Evolutionary conservation across 2,888 invertebrate species (phyloP), one percentile per base, ranked within the genome.

Genomic region (Aquatica leii): DNA sequence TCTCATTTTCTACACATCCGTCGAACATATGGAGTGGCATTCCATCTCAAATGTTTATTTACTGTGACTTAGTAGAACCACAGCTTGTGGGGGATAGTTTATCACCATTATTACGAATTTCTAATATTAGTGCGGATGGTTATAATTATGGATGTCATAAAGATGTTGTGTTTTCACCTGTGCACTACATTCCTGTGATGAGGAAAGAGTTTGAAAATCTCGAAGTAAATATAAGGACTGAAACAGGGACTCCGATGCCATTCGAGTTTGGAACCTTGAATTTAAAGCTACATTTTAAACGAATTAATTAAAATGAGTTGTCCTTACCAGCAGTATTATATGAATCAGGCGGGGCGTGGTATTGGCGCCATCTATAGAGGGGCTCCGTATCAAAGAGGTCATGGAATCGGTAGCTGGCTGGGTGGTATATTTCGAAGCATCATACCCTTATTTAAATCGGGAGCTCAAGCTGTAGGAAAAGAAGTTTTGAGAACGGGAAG

Each of bases 251-350:
- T 3, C n/a, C 11, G 17, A 18, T 40, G 15, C 50, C 58, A 50
- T 58, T 58, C 50, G 50, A 58, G 17, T 40, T 58, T 40, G 49
- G 57, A 21, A 58, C 49, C n/a, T 24, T 50, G 37, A 58, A 21
- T 21, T 2, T 57, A 14, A 57, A 57, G 15, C 40, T 58, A 15
- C 49, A 58, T 40, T 50, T 57, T 6, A 54, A 41, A 14, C 20
- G n/a, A 24, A 2, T 43, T n/a, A n/a, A n/a, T 4, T 4, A 9
- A 4, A 31, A 55, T 37, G 58, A 6, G 0, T 17, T 49, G 49
- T 50, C 58, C 58, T 2, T 58, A 50, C 40, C 31, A 58, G 12
- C 58, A 50, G 50, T 58, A 58, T 40, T 50, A 58, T n/a, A 4
- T 41, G 8, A 35, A 40, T 40, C 58, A 50, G 12, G 58, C 58